Evolutionary conservation across 2,888 invertebrate species (phyloP).

Genomic region (Trichopria drosophilae): DNA sequence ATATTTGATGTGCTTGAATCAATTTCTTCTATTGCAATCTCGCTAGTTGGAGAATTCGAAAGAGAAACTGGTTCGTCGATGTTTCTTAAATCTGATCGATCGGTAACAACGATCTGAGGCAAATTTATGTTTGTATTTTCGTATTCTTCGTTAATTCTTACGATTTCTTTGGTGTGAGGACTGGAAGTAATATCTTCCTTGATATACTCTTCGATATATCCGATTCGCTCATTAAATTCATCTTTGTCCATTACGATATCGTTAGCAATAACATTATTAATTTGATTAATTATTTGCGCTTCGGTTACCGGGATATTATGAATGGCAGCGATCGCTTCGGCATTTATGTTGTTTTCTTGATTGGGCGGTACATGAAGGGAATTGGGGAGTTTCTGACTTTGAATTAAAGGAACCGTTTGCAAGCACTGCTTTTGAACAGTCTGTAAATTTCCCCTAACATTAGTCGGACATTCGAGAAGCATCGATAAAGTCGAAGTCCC

Average conservation of each 20-base stretch:
- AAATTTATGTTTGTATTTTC: too few species aligned
- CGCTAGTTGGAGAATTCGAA: constrained; percentile 60
- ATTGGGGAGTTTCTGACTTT: constrained; percentile 34
- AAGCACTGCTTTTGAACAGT: too few species aligned
- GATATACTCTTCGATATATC: constrained; percentile 55
- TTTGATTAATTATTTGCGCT: constrained; percentile 48
- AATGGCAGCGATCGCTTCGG: too few species aligned
- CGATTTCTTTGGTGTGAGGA: too few species aligned
- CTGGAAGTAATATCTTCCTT: constrained; percentile 54
- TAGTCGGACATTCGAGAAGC: constrained; percentile 64
- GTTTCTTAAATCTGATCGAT: constrained; percentile 56
- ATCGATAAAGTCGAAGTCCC: constrained; percentile 77
- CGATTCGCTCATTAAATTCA: constrained; percentile 56
- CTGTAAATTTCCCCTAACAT: too few species aligned
- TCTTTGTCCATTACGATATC: constrained; percentile 55
- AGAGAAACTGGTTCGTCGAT: constrained; percentile 57
- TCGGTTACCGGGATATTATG: constrained; percentile 44
- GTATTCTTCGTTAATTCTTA: too few species aligned
- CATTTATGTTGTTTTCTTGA: too few species aligned
- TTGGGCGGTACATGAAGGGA: too few species aligned
- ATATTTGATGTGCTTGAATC: constrained; percentile 63
- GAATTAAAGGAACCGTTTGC: constrained; percentile 46
- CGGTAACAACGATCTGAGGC: constrained; percentile 36
- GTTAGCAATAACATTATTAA: constrained; percentile 53
- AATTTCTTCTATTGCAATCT: constrained; percentile 63